Conservation (phyloP, 2,888 invertebrate species). For the Panzeria rudis region DNA sequence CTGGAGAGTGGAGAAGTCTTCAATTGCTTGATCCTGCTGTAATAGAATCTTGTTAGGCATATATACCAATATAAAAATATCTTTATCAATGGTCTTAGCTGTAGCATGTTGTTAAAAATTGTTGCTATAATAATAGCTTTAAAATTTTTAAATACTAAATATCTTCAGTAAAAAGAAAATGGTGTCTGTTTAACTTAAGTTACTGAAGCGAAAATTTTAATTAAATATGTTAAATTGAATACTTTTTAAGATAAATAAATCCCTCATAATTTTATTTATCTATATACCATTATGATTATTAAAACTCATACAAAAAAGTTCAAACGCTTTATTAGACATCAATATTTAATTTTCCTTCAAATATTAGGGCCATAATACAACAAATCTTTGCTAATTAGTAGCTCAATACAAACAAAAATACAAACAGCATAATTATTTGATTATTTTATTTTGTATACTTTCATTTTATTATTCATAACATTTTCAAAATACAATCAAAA, state of each 20-base stretch:
- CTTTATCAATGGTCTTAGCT: too few species aligned
- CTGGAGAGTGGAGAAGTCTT: too few species aligned
- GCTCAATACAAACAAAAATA: neutral
- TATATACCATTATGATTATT: neutral
- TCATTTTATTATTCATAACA: conserved; percentile 28
- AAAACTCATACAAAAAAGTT: neutral
- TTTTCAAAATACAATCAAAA: conserved; percentile 28
- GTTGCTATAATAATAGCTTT: too few species aligned
- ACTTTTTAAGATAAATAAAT: neutral
- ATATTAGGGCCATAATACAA: neutral
- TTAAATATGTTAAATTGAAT: neutral
- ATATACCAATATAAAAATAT: too few species aligned
- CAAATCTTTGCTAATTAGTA: conserved; percentile 4
- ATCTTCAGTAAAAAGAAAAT: too few species aligned
- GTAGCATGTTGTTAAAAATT: too few species aligned
- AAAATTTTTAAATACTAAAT: too few species aligned
- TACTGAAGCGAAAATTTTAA: neutral
- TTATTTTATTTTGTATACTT: conserved; percentile 28
- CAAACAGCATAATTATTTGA: conserved; percentile 23
- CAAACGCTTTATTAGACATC: neutral
- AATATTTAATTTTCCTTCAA: conserved; percentile 11
- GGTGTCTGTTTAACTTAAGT: too few species aligned
- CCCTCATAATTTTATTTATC: neutral
- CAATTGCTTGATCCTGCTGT: too few species aligned
- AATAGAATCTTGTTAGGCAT: too few species aligned